Evolutionary conservation across 2,797 vertebrate genomes (phyloP).

Genomic region (Discoglossus pictus): DNA sequence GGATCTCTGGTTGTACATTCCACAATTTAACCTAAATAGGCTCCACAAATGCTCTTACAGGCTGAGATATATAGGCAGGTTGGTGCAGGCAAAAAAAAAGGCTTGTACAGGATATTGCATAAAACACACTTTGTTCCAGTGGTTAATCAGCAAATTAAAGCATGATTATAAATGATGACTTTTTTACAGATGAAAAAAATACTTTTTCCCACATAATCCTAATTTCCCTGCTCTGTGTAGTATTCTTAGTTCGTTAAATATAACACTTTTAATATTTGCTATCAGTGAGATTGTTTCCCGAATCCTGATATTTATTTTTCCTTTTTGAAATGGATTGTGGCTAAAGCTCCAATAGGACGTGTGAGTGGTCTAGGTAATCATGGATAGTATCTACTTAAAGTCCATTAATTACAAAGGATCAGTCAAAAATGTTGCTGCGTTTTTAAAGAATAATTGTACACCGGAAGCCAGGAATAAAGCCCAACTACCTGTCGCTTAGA

Average conservation of each 20-base stretch:
- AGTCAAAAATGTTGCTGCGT: constrained; percentile 49
- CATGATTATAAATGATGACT: constrained; percentile 1
- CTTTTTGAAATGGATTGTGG: constrained; percentile 16
- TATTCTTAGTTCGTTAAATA: too few species aligned
- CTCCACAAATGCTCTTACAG: too few species aligned
- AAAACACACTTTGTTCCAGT: too few species aligned
- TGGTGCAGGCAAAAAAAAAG: too few species aligned
- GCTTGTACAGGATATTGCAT: too few species aligned
- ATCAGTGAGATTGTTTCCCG: constrained; percentile 15
- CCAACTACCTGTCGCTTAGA: constrained; percentile 54
- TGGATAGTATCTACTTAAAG: constrained; percentile 57
- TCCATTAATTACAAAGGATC: constrained; percentile 62
- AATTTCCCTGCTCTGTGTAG: too few species aligned
- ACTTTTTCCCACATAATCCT: too few species aligned
- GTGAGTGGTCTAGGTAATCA: constrained; percentile 50
- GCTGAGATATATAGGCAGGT: too few species aligned
- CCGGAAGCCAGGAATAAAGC: constrained; percentile 61
- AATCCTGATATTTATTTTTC: constrained; percentile 22
- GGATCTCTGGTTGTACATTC: too few species aligned
- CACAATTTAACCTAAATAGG: too few species aligned
- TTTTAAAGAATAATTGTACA: constrained; percentile 54
- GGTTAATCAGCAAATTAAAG: constrained; percentile 1
- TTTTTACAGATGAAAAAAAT: background rate
- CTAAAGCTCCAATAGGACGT: constrained; percentile 51
- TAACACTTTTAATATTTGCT: background rate